phyloP scores from a whole-genome alignment of 35 echinoderm and acorn worm species.

The Acanthaster planci region DNA sequence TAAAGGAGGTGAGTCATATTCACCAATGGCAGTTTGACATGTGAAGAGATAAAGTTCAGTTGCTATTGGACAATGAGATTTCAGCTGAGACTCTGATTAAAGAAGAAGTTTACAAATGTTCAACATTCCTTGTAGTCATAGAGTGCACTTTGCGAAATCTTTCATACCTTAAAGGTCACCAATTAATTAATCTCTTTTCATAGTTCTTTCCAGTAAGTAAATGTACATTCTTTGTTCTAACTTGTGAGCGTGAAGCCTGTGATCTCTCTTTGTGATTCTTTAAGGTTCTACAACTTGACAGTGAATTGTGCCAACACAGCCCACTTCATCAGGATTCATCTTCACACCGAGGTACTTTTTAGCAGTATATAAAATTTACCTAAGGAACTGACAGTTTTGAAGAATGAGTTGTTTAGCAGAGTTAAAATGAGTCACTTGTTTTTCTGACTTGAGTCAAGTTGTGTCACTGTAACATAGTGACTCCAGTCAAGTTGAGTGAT shows the following conservation, averaged over 20 bases:
- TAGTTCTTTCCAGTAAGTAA: neutral
- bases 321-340: neutral
- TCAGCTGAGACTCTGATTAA: neutral
- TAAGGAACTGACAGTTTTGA: neutral
- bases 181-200: neutral
- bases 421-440: neutral
- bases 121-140: neutral
- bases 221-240: neutral
- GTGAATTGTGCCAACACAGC: neutral
- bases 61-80: neutral
- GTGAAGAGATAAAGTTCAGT: neutral
- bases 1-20: neutral
- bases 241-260: neutral
- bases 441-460: too few relatives aligned
- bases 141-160: neutral
- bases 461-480: too few relatives aligned
- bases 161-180: too few relatives aligned
- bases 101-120: neutral
- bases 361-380: neutral
- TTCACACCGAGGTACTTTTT: neutral
- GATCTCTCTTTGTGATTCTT: neutral
- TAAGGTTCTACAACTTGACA: neutral
- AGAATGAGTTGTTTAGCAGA: neutral
- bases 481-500: too few relatives aligned
- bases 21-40: neutral